Evolutionary conservation across 2,888 invertebrate species (phyloP).

Genomic region (Embidobia sp.): DNA sequence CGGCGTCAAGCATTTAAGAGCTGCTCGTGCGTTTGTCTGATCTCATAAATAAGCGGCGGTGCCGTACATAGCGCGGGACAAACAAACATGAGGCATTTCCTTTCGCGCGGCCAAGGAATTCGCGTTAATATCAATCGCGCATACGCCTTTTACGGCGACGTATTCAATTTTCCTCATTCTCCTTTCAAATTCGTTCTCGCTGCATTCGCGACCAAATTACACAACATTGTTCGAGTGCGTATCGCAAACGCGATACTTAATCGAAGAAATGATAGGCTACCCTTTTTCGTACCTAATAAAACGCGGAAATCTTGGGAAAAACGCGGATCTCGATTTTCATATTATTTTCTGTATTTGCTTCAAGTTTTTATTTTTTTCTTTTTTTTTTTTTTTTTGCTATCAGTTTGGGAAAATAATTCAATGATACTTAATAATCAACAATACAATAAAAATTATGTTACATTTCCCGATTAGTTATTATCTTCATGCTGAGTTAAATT

Average conservation of each 20-base stretch:
- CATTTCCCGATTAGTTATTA: no score
- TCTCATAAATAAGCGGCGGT: slow-evolving; percentile 63
- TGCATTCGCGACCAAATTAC: slow-evolving; percentile 38
- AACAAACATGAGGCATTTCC: slow-evolving; percentile 64
- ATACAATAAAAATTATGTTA: no score
- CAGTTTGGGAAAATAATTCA: no score
- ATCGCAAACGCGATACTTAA: no score
- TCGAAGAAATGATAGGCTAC: no score
- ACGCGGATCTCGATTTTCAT: no score
- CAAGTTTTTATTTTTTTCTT: no score
- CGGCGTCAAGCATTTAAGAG: slow-evolving; percentile 59
- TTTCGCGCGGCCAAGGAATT: slow-evolving; percentile 60
- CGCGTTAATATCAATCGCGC: slow-evolving; percentile 61
- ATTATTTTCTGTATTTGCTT: no score
- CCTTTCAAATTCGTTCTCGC: slow-evolving; percentile 44
- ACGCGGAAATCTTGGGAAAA: neutral
- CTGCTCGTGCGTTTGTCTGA: slow-evolving; percentile 57
- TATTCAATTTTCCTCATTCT: slow-evolving; percentile 43
- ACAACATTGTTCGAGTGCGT: slow-evolving; percentile 45
- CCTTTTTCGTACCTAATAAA: no score
- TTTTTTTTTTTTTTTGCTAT: no score
- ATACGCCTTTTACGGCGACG: slow-evolving; percentile 50
- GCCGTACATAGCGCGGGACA: slow-evolving; percentile 60
- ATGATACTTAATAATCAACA: no score
- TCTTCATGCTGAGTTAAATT: no score